Conservation (phyloP, 2,113 vertebrate species). For the Vidua macroura region DNA sequence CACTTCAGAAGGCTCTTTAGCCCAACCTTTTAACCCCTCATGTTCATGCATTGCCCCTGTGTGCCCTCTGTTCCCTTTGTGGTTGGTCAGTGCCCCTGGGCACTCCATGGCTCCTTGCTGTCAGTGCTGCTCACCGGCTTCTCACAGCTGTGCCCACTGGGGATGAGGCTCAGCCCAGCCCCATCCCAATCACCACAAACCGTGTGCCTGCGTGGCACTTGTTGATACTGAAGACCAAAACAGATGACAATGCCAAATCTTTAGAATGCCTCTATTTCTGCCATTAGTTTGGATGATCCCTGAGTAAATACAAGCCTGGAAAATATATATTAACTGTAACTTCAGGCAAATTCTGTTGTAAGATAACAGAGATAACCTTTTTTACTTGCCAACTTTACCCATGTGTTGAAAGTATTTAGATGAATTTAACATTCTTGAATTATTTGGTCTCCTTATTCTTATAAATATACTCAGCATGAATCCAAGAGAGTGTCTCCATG, state of each 20-base stretch:
- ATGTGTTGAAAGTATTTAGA: conserved; percentile 5
- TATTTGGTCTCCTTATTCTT: conserved; percentile 11
- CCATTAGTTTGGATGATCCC: not conserved
- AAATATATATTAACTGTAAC: not conserved
- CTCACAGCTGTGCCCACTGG: not conserved
- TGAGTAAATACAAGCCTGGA: not conserved
- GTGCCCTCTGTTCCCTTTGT: not conserved
- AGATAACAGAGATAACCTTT: not conserved
- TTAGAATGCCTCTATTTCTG: not conserved
- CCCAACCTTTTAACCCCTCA: not conserved
- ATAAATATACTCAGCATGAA: conserved; percentile 21
- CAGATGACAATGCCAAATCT: not conserved
- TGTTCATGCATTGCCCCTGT: not conserved
- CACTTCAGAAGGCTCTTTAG: not conserved
- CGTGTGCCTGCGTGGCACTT: not conserved
- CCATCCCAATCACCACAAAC: not conserved
- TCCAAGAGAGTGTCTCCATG: conserved; percentile 20
- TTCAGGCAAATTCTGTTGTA: not conserved
- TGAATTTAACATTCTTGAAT: conserved; percentile 21
- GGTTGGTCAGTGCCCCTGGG: not conserved
- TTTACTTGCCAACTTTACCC: not conserved
- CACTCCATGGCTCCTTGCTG: not conserved
- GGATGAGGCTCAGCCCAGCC: not conserved
- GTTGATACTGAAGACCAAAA: not conserved
- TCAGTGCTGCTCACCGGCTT: not conserved